Percentiles rank a stretch among this genome's conserved stretches.
phyloP scores from a whole-genome alignment of 2,888 invertebrate genomes.

The Drosophila cognata region DNA sequence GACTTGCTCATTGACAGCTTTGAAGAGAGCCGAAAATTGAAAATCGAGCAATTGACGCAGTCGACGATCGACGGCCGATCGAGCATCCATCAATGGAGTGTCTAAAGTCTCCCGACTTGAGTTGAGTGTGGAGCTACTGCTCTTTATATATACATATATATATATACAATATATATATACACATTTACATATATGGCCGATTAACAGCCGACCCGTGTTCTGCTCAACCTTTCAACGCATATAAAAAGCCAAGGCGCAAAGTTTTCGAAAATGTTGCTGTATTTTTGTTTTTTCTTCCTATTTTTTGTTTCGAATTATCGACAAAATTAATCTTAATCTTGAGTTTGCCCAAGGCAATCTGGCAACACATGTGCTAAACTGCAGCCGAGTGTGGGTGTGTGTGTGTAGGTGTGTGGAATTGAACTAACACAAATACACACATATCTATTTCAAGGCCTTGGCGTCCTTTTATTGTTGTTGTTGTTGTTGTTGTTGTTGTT shows the following conservation, averaged over 20 bases:
- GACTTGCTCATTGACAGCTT: conserved; percentile 47
- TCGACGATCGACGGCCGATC: conserved; percentile 65
- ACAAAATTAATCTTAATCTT: conserved; percentile 77
- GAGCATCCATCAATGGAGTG: conserved; percentile 63
- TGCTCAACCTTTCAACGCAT: conserved; percentile 74
- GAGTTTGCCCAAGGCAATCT: conserved; percentile 61
- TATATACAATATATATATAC: not conserved
- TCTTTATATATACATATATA: not conserved
- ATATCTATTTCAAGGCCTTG: conserved; percentile 69
- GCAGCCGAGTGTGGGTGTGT: conserved; percentile 20
- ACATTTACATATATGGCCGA: conserved; percentile 7
- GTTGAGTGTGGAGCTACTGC: conserved; percentile 40
- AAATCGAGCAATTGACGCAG: conserved; percentile 54
- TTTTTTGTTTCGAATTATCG: conserved; percentile 62
- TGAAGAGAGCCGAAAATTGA: conserved; percentile 70
- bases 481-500: conserved; percentile 38
- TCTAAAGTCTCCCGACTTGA: conserved; percentile 57
- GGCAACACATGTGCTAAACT: conserved; percentile 74
- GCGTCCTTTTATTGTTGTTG: conserved; percentile 68
- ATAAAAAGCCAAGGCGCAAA: conserved; percentile 44
- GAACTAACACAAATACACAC: conserved; percentile 16
- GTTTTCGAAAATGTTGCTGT: conserved; percentile 50
- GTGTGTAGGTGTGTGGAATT: conserved; percentile 21
- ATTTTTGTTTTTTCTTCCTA: conserved; percentile 31
- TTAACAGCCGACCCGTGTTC: conserved; percentile 43